Conservation (phyloP, 2,888 invertebrate species). For the Netelia fuscicornis region DNA sequence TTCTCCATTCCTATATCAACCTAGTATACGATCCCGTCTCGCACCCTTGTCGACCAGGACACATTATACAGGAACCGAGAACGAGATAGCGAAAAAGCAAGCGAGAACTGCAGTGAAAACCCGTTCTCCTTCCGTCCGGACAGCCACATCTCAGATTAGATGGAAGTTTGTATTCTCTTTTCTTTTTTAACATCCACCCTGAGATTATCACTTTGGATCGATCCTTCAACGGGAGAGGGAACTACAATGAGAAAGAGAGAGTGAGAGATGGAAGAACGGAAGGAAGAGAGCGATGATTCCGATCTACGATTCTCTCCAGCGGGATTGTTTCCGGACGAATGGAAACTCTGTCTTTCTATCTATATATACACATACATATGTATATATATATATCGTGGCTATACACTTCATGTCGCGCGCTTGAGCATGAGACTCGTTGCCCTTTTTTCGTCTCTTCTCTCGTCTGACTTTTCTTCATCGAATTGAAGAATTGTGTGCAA, state of each 20-base stretch:
- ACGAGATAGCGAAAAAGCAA: constrained; percentile 26
- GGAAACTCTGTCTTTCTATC: not conserved
- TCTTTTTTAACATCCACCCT: constrained; percentile 16
- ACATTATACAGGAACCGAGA: constrained; percentile 25
- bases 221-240: constrained; percentile 63
- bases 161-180: constrained; percentile 25
- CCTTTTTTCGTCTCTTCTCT: not conserved
- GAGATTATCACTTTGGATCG: constrained; percentile 71
- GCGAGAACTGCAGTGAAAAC: constrained; percentile 32
- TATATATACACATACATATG: too few relatives aligned
- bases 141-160: constrained; percentile 65
- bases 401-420: too few relatives aligned
- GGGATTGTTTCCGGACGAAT: constrained; percentile 69
- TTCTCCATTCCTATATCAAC: too few relatives aligned
- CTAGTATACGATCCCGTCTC: not conserved
- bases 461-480: not conserved
- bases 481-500: constrained; percentile 7
- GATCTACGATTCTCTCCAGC: constrained; percentile 69
- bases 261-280: constrained; percentile 6
- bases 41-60: constrained; percentile 15
- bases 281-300: constrained; percentile 66
- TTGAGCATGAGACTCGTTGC: too few relatives aligned
- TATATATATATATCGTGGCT: too few relatives aligned
- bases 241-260: constrained; percentile 11
- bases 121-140: constrained; percentile 56